Conservation (phyloP, 2,113 vertebrate species). For the Todiramphus saurophagus region DNA sequence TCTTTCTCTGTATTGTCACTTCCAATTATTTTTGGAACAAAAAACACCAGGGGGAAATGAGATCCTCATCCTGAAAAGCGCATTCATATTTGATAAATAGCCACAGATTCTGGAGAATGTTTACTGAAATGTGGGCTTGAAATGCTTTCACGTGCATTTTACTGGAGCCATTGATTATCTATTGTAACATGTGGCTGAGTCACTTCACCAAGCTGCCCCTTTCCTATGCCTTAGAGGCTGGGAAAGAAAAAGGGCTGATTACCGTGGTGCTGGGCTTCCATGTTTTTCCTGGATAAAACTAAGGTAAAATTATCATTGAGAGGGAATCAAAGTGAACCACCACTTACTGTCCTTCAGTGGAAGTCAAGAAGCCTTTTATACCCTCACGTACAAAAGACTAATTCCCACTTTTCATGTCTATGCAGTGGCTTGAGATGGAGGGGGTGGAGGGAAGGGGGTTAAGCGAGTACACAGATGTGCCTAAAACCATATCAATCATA, state of each 20-base stretch:
- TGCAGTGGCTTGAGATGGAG: neutral
- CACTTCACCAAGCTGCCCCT: conserved; percentile 20
- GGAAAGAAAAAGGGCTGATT: neutral
- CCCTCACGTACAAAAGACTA: neutral
- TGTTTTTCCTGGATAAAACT: neutral
- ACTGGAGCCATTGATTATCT: conserved; percentile 39
- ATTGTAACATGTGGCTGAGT: conserved; percentile 13
- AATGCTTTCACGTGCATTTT: conserved; percentile 37
- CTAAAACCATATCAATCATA: conserved; percentile 10
- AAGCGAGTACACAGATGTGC: conserved; percentile 58
- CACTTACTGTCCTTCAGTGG: neutral
- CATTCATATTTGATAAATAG: conserved; percentile 77
- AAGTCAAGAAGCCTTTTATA: conserved; percentile 31
- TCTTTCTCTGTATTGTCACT: conserved; percentile 75
- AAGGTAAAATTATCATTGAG: neutral
- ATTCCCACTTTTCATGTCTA: conserved; percentile 3
- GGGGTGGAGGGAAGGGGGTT: neutral
- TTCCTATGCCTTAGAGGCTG: neutral
- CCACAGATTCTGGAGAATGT: conserved; percentile 64
- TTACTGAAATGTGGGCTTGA: conserved; percentile 56
- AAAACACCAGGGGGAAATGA: conserved; percentile 41
- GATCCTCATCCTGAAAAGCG: conserved; percentile 57
- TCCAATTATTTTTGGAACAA: conserved; percentile 74
- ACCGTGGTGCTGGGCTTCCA: neutral
- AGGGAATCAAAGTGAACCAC: neutral